Percentiles rank a stretch among this genome's conserved stretches.
phyloP scores from a whole-genome alignment of 2,888 invertebrate species.

The Perizoma affinitatum region DNA sequence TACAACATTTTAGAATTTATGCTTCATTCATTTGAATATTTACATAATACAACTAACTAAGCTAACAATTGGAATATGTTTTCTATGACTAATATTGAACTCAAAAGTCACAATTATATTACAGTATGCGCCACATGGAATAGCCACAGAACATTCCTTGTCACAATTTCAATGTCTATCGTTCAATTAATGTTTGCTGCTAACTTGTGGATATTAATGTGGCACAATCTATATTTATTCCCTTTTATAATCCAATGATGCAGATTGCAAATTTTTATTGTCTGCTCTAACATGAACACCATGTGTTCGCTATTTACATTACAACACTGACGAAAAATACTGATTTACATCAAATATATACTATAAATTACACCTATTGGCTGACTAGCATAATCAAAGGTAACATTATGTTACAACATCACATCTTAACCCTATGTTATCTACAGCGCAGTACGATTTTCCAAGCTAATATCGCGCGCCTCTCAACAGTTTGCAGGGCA shows the following conservation, averaged over 20 bases:
- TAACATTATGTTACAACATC: slow-evolving; percentile 34
- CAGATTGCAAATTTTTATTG: slow-evolving; percentile 50
- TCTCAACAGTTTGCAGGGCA: no score
- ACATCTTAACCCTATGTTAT: slow-evolving; percentile 21
- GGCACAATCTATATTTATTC: slow-evolving; percentile 3
- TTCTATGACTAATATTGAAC: slow-evolving; percentile 15
- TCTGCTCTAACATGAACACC: slow-evolving; percentile 43
- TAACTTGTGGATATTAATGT: background rate
- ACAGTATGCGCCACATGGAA: slow-evolving; percentile 7
- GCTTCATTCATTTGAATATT: slow-evolving; percentile 72
- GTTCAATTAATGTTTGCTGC: background rate
- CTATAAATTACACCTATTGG: slow-evolving; percentile 24
- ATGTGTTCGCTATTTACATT: slow-evolving; percentile 32
- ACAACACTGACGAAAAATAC: slow-evolving; percentile 30
- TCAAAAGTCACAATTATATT: slow-evolving; percentile 2
- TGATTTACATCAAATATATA: slow-evolving; percentile 14
- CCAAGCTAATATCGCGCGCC: no score
- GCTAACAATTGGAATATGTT: slow-evolving; percentile 20
- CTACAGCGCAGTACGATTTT: slow-evolving; percentile 29
- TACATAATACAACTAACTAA: slow-evolving; percentile 56
- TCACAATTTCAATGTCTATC: no score
- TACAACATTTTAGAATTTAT: slow-evolving; percentile 81
- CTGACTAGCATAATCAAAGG: slow-evolving; percentile 38
- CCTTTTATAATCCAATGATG: slow-evolving; percentile 17
- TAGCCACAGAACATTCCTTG: background rate